Evolutionary conservation across 2,113 vertebrate species (phyloP).

Genomic region (Sander vitreus): DNA sequence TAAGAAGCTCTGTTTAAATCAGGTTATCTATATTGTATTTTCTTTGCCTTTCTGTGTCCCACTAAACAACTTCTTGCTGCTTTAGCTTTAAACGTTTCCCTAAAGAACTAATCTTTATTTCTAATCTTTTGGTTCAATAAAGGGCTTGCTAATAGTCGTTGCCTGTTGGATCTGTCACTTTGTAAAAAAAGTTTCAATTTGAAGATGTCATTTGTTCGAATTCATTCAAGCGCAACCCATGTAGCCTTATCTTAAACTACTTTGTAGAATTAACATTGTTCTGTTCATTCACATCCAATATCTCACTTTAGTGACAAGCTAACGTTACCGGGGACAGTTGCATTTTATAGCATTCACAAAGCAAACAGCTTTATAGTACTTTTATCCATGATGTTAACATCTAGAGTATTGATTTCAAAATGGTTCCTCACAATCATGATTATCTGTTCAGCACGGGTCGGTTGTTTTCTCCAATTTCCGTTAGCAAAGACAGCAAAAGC

Average conservation of each 20-base stretch:
- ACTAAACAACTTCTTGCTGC: background rate
- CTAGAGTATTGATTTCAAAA: background rate
- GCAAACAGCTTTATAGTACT: background rate
- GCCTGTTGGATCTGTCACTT: background rate
- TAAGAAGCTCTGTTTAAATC: background rate
- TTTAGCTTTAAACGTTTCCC: background rate
- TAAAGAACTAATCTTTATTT: background rate
- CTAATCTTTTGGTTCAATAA: background rate
- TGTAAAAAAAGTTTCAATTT: background rate
- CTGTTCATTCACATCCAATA: background rate
- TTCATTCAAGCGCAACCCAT: background rate
- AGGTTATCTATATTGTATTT: background rate
- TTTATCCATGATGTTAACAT: too few relatives aligned
- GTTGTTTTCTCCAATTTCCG: too few relatives aligned
- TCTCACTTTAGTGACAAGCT: background rate
- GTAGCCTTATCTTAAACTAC: too few relatives aligned
- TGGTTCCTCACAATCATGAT: background rate
- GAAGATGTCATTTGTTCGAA: background rate
- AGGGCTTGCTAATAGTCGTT: background rate
- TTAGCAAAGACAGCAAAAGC: too few relatives aligned
- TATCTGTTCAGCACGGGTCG: too few relatives aligned
- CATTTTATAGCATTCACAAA: background rate
- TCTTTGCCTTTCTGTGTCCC: background rate
- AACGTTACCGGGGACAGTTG: background rate
- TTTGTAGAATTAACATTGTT: background rate